A percentile compares a stretch with the other conserved stretches of the same genome.
phyloP scores from a whole-genome alignment of 2,113 vertebrate species.

The Poecilia latipinna region DNA sequence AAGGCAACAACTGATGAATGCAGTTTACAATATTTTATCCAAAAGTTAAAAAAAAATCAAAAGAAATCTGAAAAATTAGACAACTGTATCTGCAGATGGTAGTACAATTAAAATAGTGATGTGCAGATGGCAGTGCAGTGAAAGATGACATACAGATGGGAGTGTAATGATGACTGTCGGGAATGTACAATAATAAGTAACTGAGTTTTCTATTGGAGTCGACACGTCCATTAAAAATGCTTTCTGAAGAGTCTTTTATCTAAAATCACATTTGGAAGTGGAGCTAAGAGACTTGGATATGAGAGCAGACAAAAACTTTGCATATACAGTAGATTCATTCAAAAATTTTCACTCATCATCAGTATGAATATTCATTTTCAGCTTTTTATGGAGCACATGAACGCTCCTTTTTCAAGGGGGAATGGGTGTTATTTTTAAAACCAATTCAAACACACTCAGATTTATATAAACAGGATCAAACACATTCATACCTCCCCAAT shows the following conservation, averaged over 20 bases:
- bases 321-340: not conserved
- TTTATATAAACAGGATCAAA: not conserved
- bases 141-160: not conserved
- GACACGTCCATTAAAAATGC: not conserved
- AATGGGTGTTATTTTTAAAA: no score
- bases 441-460: not conserved
- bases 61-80: not conserved
- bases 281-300: not conserved
- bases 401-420: no score
- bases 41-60: not conserved
- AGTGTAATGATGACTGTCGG: not conserved
- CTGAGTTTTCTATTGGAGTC: not conserved
- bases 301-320: not conserved
- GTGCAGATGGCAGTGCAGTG: not conserved
- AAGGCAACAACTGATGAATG: not conserved
- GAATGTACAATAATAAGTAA: not conserved
- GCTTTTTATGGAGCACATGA: not conserved
- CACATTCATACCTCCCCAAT: not conserved
- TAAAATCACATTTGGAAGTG: not conserved
- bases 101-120: not conserved
- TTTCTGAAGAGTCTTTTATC: not conserved
- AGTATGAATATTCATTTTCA: not conserved
- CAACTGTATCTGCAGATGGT: not conserved
- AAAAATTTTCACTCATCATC: not conserved
- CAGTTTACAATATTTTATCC: not conserved